Percentiles rank a stretch among this genome's conserved stretches.
Evolutionary conservation across 2,113 vertebrate species (phyloP).

Genomic region (Bubo scandiacus): DNA sequence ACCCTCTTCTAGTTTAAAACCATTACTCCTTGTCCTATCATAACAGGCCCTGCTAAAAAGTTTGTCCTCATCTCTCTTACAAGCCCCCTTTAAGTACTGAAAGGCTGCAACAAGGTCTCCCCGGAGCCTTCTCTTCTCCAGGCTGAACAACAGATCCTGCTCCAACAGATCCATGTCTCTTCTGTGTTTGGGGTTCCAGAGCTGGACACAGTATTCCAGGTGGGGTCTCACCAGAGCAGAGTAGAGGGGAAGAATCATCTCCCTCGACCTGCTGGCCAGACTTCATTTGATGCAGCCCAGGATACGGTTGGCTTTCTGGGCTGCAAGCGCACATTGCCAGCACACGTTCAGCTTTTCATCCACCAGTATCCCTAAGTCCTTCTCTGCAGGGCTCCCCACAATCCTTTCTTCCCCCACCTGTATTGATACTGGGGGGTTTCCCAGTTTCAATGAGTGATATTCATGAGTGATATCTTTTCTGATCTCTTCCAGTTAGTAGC

Average conservation of each 20-base stretch:
- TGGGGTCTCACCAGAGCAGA: neutral
- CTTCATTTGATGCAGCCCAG: neutral
- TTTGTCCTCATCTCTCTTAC: neutral
- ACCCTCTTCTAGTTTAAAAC: too few species aligned
- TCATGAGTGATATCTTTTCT: neutral
- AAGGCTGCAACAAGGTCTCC: neutral
- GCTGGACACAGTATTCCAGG: neutral
- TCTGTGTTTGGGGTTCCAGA: neutral
- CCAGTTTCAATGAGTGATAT: neutral
- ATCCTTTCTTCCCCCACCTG: neutral
- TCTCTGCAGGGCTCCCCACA: too few species aligned
- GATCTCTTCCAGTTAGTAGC: neutral
- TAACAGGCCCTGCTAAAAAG: neutral
- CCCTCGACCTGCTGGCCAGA: neutral
- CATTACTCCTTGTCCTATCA: too few species aligned
- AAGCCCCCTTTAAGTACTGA: neutral
- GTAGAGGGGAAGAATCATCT: neutral
- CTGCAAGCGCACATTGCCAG: rapidly evolving
- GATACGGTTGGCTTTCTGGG: neutral
- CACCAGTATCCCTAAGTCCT: neutral
- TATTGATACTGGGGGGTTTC: neutral
- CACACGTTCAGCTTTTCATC: neutral
- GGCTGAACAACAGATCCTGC: too few species aligned
- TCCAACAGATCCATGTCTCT: neutral
- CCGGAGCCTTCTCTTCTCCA: too few species aligned